These are phyloP conservation scores for Leiothrix lutea DNA, from an alignment of 2,113 vertebrate genomes.

Conservation along the genomic window DNA sequence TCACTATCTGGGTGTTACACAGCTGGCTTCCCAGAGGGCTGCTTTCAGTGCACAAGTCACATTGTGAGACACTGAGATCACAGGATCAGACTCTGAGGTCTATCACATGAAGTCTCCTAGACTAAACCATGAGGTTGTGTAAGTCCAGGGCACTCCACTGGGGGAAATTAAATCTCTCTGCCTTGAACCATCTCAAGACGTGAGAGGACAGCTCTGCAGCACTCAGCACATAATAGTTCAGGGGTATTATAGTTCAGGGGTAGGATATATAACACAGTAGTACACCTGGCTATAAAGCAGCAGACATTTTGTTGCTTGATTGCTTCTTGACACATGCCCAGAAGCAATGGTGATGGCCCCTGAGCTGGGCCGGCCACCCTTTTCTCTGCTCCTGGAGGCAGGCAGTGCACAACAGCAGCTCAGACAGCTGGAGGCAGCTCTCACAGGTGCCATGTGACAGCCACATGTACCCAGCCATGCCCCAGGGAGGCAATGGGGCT, in stretches of 20 bases:
- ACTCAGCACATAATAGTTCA: not conserved
- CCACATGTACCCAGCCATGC: accelerated
- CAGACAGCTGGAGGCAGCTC: not conserved
- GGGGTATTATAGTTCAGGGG: not conserved
- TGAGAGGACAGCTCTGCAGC: not conserved
- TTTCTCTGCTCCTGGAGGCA: not conserved
- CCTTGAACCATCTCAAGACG: not conserved
- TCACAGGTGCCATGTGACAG: not conserved
- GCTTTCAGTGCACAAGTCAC: not conserved
- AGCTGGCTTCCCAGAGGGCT: not conserved
- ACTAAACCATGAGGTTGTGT: not conserved
- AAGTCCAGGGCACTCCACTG: not conserved
- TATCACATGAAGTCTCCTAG: not conserved
- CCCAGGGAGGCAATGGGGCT: not conserved
- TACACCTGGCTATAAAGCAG: not conserved
- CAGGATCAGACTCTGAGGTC: not conserved
- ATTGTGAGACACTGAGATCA: slow-evolving; percentile 12
- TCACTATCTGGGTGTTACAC: not conserved
- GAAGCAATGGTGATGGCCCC: not conserved
- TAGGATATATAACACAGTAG: not conserved
- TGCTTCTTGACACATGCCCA: not conserved
- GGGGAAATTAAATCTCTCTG: not conserved
- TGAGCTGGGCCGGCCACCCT: accelerated
- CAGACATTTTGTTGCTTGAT: not conserved
- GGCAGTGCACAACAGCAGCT: not conserved